Evolutionary conservation across 2,113 vertebrate genomes (phyloP), one percentile per base, ranked within the genome.

Genomic region (Cebidichthys violaceus): DNA sequence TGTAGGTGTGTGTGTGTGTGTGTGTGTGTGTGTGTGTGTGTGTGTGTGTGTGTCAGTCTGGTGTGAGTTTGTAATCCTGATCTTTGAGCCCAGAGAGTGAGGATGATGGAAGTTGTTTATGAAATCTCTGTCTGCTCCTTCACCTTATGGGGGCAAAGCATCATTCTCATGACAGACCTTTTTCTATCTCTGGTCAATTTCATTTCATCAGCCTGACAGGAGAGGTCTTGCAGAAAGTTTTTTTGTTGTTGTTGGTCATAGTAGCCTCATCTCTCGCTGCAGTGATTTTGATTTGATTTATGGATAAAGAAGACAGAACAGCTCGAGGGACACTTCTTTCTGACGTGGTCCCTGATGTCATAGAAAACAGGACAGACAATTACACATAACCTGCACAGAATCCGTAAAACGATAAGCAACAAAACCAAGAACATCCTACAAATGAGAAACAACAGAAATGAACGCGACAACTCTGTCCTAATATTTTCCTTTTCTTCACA

Each of bases 51-150:
- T 8, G 45, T n/a, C 20, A 2, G 31, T 65, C 20, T 15, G 37
- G 50, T 54, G 41, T 33, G 24, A 31, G 27, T 75, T 41, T 62
- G 45, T 31, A 55, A 52, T 17, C 24, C 39, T 68, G 14, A 72
- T 27, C 43, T 73, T 72, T 68, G 37, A 79, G 70, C n/a, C 13
- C 9, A 55, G 62, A 57, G 52, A 43, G 62, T 69, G 29, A 57
- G n/a, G 70, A 76, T 59, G 24, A 24, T 60, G 39, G 29, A 43
- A 68, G 61, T 52, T 67, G 61, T 22, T 55, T 9, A 57, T 55
- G 22, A 64, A 60, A 54, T 54, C 41, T 77, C 27, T 62, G n/a
- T 8, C 45, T 31, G 14, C 43, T 14, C 4, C 39, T 72, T 77
- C 52, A 66, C 39, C 69, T 33, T 35, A 67, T 24, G 75, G 68